phyloP scores from a whole-genome alignment of 2,113 vertebrate genomes.

The Carlito syrichta region DNA sequence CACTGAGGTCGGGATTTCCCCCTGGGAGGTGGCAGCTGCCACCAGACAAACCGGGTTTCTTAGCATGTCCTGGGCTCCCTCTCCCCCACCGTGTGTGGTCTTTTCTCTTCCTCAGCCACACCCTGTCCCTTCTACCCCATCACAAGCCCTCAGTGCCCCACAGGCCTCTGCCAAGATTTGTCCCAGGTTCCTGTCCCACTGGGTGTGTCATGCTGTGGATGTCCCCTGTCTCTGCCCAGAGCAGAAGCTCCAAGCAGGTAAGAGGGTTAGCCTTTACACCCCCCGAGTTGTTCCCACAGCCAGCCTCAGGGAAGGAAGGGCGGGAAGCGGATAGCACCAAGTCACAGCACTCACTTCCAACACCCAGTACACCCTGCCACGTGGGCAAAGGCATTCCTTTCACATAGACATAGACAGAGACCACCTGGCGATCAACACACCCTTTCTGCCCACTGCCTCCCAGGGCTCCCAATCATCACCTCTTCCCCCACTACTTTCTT shows the following conservation, averaged over 20 bases:
- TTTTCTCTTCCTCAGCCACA: not conserved
- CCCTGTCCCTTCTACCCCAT: not conserved
- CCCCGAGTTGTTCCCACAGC: accelerated
- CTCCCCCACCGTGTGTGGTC: not conserved
- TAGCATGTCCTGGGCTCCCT: not conserved
- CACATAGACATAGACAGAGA: too few species aligned
- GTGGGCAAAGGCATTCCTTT: not conserved
- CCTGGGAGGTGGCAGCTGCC: not conserved
- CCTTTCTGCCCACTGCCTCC: too few species aligned
- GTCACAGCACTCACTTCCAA: not conserved
- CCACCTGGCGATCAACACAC: too few species aligned
- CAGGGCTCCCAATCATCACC: too few species aligned
- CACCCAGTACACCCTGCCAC: not conserved
- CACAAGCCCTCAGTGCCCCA: accelerated
- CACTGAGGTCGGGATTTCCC: not conserved
- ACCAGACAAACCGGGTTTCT: not conserved
- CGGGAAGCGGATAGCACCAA: not conserved
- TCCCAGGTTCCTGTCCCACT: not conserved
- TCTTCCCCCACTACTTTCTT: too few species aligned
- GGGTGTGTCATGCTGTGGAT: too few species aligned
- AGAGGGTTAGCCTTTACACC: accelerated
- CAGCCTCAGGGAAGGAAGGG: not conserved
- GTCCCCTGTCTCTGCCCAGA: not conserved
- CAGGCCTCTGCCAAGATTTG: accelerated
- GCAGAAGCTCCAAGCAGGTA: not conserved